Base-by-base conservation (phyloP, 2,113 vertebrate genomes). In the Clupea harengus region DNA sequence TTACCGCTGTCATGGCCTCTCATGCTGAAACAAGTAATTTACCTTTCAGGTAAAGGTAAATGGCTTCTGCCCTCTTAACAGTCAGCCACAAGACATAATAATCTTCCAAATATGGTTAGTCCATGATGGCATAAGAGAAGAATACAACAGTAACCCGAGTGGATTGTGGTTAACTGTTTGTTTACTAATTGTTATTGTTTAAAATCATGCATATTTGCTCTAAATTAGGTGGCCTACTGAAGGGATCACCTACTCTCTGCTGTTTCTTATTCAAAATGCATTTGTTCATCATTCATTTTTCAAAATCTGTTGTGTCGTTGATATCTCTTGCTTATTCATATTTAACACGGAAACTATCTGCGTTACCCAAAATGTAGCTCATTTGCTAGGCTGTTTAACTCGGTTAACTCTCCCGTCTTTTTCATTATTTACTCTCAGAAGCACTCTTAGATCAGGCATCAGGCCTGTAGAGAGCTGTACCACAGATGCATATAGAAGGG, bases 321-420 rank as follows among this genome's bases (percentile, higher is more conserved):
- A n/a, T n/a, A 25, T 67, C n/a, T 67, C 60, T n/a, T 67, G 6
- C 60, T 67, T n/a, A 67, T 67, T 67, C 60, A 67, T 67, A 67
- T 67, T 67, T 67, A 25, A n/a, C 60, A 25, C 60, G 1, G n/a
- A 25, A 28, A n/a, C 60, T 67, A 25, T 67, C 60, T 28, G 25
- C 22, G 6, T 25, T 67, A 8, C 7, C 64, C 64, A 28, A n/a
- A 67, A 28, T 13, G 28, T 72, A 72, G 64, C 64, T 72, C n/a
- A 72, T 72, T 72, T 32, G 7, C 20, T 32, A 11, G n/a, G 10
- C 64, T 72, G 64, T 72, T 72, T 72, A 72, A 72, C 64, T 72
- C 28, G 2, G 60, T 9, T n/a, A 57, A n/a, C 64, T 28, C n/a
- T 4, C 10, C 15, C 2, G 15, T 54, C 52, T 3, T 54, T 32